A percentile compares a stretch with the other conserved stretches of the same genome.
phyloP scores from a whole-genome alignment of 2,113 vertebrate species.

The Hystrix brachyura region DNA sequence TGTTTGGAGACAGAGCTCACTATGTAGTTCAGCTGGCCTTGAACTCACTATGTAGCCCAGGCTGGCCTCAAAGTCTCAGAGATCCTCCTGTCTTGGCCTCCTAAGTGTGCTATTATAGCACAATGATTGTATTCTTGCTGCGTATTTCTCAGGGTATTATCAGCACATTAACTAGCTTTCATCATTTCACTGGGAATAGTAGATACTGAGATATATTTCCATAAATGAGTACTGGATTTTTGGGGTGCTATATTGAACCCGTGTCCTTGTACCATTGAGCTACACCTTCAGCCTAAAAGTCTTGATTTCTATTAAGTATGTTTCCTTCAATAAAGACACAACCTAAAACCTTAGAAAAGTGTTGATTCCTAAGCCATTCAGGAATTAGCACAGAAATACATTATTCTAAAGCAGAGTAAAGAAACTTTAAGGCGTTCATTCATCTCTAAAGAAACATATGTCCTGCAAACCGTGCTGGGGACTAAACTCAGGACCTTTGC shows the following conservation, averaged over 20 bases:
- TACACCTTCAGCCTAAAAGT: neutral
- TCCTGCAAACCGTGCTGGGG: neutral
- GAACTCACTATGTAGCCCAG: neutral
- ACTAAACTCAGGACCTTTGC: neutral
- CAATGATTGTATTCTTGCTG: neutral
- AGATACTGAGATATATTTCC: neutral
- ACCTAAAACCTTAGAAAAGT: neutral
- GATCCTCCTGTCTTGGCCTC: neutral
- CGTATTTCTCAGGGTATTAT: neutral
- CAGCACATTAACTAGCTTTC: neutral
- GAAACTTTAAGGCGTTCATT: neutral
- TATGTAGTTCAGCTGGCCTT: neutral
- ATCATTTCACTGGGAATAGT: neutral
- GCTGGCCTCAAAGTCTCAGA: neutral
- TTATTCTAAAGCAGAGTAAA: neutral
- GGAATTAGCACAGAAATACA: neutral
- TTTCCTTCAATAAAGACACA: neutral
- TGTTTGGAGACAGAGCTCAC: neutral
- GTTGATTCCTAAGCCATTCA: neutral
- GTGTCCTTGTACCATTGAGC: neutral
- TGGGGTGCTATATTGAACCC: neutral
- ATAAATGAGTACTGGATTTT: neutral
- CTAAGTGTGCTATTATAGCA: neutral
- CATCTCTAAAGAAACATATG: rapidly evolving
- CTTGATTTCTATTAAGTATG: neutral